A percentile compares a stretch with the other conserved stretches of the same genome.
Conservation (phyloP, 2,797 vertebrate genomes). For the Microctenopoma steveboyesi region DNA sequence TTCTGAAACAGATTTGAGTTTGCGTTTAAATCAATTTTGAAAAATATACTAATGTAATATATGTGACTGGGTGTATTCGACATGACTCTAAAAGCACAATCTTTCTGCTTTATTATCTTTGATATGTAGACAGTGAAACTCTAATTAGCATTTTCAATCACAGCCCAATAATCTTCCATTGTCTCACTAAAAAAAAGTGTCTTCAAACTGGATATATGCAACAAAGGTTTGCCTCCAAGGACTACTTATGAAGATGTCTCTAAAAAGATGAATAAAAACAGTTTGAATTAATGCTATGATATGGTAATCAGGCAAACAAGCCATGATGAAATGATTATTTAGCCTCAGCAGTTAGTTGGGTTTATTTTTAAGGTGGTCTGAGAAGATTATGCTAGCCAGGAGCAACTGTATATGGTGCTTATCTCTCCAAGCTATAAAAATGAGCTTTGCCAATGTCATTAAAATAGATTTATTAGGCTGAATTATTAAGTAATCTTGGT, state of each 20-base stretch:
- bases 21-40: slow-evolving; percentile 4
- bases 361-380: neutral
- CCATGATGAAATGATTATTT: slow-evolving; percentile 7
- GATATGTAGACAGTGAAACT: slow-evolving; percentile 11
- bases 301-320: slow-evolving; percentile 1
- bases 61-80: neutral
- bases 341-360: slow-evolving; percentile 1
- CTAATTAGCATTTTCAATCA: slow-evolving; percentile 18
- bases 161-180: slow-evolving; percentile 8
- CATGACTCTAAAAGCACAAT: neutral
- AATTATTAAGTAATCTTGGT: neutral
- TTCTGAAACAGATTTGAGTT: slow-evolving; percentile 13
- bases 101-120: slow-evolving; percentile 1
- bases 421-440: neutral
- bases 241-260: neutral
- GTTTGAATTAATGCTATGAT: slow-evolving; percentile 11
- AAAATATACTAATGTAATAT: neutral
- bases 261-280: slow-evolving; percentile 1
- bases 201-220: neutral
- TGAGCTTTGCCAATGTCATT: neutral
- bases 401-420: neutral
- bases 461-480: neutral
- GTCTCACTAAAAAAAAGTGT: neutral
- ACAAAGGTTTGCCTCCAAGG: neutral
- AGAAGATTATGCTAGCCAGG: neutral